These are phyloP conservation scores for Heloderma charlesbogerti DNA, from an alignment of 2,113 vertebrate species.

Conservation along the genomic window DNA sequence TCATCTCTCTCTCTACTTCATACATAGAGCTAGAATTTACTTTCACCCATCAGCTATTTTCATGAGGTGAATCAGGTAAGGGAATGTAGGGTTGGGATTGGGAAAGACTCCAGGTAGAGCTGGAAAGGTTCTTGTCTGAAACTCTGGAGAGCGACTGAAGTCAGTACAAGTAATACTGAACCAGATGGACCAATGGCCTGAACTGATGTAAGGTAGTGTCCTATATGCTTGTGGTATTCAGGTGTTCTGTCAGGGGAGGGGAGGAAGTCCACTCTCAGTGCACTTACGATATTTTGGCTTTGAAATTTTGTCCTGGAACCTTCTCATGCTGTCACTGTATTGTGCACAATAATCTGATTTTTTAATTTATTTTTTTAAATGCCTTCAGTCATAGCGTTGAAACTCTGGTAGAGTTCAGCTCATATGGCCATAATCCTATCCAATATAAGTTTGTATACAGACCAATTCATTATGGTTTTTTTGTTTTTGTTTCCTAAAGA, in stretches of 20 bases:
- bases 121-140: neutral
- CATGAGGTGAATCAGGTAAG: neutral
- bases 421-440: neutral
- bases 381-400: neutral
- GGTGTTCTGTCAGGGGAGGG: neutral
- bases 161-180: neutral
- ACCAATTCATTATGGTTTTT: neutral
- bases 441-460: neutral
- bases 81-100: neutral
- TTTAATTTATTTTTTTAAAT: no score
- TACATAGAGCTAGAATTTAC: neutral
- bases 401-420: neutral
- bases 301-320: neutral
- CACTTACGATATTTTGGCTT: neutral
- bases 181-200: neutral
- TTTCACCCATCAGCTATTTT: neutral
- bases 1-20: neutral
- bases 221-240: no score
- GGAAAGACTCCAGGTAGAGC: neutral
- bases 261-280: neutral
- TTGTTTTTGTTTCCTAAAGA: neutral
- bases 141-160: neutral
- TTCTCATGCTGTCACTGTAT: neutral
- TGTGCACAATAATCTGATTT: neutral
- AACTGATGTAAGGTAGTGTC: no score